A percentile compares a stretch with the other conserved stretches of the same genome.
Conservation (phyloP, 2,888 invertebrate species). For the Cecidostiba fungosa region DNA sequence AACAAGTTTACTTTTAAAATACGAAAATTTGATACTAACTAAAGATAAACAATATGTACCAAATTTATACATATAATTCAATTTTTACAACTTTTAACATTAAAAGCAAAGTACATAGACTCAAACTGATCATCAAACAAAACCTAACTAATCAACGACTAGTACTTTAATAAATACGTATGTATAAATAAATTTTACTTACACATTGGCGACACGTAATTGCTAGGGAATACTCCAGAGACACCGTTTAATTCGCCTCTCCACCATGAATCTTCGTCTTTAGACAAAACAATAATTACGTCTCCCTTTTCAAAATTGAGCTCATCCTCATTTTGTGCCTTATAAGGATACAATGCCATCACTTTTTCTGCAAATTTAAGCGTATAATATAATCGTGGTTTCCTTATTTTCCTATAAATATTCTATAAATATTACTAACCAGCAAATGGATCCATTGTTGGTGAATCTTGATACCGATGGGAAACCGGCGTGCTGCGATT, state of each 20-base stretch:
- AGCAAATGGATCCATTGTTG: conserved; percentile 64
- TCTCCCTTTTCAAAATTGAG: conserved; percentile 95
- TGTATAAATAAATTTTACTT: conserved; percentile 79
- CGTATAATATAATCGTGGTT: background rate
- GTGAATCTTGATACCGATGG: conserved; percentile 79
- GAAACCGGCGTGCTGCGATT: conserved; percentile 79
- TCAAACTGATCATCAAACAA: conserved; percentile 62
- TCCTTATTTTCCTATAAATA: background rate
- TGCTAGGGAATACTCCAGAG: conserved; percentile 96
- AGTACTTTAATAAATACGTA: conserved; percentile 18
- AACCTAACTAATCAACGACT: conserved; percentile 59
- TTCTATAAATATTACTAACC: conserved; percentile 49
- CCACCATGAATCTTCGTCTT: conserved; percentile 99
- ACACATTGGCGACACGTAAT: conserved; percentile 93
- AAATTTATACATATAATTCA: conserved; percentile 21
- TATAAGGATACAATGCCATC: conserved; percentile 95
- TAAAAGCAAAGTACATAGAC: conserved; percentile 59
- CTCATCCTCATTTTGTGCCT: conserved; percentile 97
- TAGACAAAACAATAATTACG: conserved; percentile 92
- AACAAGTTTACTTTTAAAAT: conserved; percentile 14
- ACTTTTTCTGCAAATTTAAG: conserved; percentile 86
- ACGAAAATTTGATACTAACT: conserved; percentile 10
- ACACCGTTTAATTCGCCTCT: conserved; percentile 95
- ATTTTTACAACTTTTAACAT: conserved; percentile 45
- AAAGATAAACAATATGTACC: conserved; percentile 13